A percentile compares a stretch with the other conserved stretches of the same genome.
These are phyloP conservation scores for Drosophila kanapiae DNA, from an alignment of 1,140 invertebrate species.

Conservation along the genomic window DNA sequence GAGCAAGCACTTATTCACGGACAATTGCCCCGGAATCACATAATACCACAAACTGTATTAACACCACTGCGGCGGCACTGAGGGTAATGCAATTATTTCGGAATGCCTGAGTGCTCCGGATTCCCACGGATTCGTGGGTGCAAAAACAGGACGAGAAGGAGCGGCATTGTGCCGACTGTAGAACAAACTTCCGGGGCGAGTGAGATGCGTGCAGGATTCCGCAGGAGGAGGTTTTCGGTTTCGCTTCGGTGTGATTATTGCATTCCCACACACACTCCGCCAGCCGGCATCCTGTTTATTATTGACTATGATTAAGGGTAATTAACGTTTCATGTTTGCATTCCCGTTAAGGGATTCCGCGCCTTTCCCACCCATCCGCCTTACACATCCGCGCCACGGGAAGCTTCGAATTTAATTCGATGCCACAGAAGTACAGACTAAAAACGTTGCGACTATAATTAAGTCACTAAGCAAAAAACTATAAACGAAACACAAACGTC, in stretches of 20 bases:
- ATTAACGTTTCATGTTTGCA: conserved; percentile 53
- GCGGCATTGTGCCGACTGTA: neutral
- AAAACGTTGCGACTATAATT: neutral
- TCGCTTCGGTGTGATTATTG: conserved; percentile 7
- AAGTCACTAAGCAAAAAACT: conserved; percentile 1
- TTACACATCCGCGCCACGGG: conserved; percentile 16
- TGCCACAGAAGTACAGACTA: neutral
- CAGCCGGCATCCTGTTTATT: neutral
- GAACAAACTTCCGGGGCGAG: neutral
- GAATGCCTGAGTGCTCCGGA: neutral
- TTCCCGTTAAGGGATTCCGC: conserved; percentile 39
- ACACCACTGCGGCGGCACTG: neutral
- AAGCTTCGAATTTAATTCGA: neutral
- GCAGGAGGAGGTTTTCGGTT: too few species aligned
- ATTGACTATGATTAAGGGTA: conserved; percentile 60
- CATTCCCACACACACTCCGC: conserved; percentile 7
- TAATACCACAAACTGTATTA: neutral
- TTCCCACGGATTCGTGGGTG: neutral
- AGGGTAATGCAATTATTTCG: neutral
- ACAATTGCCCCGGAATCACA: neutral
- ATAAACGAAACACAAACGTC: neutral
- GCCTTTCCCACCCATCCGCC: too few species aligned
- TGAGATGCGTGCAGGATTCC: neutral
- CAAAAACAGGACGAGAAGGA: neutral
- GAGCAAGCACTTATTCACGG: neutral